Base-by-base conservation (phyloP, 1,140 invertebrate species). In the Zaprionus capensis region DNA sequence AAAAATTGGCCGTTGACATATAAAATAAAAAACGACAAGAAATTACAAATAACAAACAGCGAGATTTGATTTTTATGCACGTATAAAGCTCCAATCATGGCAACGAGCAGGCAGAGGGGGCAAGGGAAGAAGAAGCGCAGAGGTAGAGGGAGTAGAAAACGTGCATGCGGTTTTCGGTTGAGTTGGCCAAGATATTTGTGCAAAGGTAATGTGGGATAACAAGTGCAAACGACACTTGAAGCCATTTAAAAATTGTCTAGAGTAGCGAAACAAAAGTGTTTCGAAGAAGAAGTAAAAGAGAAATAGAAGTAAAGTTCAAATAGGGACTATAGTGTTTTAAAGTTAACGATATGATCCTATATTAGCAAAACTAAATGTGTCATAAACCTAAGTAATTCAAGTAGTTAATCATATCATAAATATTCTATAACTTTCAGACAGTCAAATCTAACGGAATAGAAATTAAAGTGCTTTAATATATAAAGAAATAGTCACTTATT, bases 31-130 rank as follows among this genome's bases (percentile, higher is more conserved):
- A 64, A 74, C 80, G 79, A 71, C 80, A 80, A 67, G 41, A 68
- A 82, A 73, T 80, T 68, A 82, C 74, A 83, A 83, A 86, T 80
- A 87, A 83, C 83, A 80, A 80, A 87, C 75, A 79, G 66, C 58
- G 74, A 79, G 81, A 87, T 87, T 83, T 87, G 84, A 88, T 84
- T 87, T 88, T 87, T 80, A 87, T 87, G 84, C 84, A 87, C 84
- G 84, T 79, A 71, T 81, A 69, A 73, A 73, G 75, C 57, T 74
- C 61, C 64, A 68, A 73, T 68, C 28, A 46, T 59, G 64, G 34
- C 22, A 17, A 38, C 15, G 22, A 38, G 7, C 15, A 28, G 63
- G 15, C 49, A 17, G 20, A 17, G 22, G 22, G 12, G 15, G 4
- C 7, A 1, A 14, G 26, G 17, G 4, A 15, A 6, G 31, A 41